Evolutionary conservation across 2,888 invertebrate genomes (phyloP).

Genomic region (Tuta absoluta): DNA sequence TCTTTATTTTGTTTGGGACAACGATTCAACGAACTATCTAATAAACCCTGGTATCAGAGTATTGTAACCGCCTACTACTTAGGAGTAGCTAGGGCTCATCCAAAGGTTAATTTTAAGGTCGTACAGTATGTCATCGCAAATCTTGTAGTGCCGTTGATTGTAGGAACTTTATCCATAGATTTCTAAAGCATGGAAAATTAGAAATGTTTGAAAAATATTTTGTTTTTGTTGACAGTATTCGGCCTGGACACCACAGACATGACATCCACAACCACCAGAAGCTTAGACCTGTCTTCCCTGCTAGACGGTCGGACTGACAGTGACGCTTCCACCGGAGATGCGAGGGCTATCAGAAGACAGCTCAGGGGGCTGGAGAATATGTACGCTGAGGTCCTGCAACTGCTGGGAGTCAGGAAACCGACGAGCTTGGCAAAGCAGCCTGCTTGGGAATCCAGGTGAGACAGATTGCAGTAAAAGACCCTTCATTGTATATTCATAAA

Average conservation of each 20-base stretch:
- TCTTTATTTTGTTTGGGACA: no score
- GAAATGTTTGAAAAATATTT: background rate
- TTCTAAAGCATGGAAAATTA: background rate
- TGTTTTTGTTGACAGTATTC: conserved; percentile 77
- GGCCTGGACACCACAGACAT: conserved; percentile 88
- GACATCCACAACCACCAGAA: conserved; percentile 89
- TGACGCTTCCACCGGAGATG: conserved; percentile 88
- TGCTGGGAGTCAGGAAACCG: conserved; percentile 66
- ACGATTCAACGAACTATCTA: no score
- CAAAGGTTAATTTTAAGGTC: no score
- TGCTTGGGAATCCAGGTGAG: conserved; percentile 57
- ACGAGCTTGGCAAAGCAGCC: conserved; percentile 52
- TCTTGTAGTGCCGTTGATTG: no score
- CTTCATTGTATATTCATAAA: no score
- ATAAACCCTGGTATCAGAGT: no score
- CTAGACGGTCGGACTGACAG: conserved; percentile 89
- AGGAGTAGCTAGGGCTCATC: no score
- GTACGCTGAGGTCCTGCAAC: conserved; percentile 89
- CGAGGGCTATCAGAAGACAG: conserved; percentile 89
- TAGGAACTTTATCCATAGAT: background rate
- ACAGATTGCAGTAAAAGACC: background rate
- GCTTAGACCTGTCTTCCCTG: conserved; percentile 89
- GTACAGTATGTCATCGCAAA: no score
- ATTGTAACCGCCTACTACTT: no score
- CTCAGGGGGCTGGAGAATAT: conserved; percentile 91